Base-by-base conservation (phyloP, 1,140 invertebrate genomes). In the Drosophila parvula region DNA sequence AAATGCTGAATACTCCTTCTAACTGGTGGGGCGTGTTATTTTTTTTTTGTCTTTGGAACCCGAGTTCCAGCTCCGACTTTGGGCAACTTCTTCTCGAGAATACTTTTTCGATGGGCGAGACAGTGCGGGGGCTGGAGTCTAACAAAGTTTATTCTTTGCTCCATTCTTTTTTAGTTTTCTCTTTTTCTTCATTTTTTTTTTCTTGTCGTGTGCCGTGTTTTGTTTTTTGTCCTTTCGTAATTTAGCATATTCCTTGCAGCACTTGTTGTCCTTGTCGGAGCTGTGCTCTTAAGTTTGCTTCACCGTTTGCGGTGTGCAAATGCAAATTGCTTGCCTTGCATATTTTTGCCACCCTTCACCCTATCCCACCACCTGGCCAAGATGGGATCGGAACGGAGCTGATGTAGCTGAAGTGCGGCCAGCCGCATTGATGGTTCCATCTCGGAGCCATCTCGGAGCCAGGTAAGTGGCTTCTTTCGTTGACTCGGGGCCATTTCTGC, bases 231-330 rank as follows among this genome's bases (percentile, higher is more conserved):
- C 79, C 86, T 88, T 88, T 88, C 64, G 82, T 83, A 86, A 86
- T 86, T 86, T 86, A 86, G 83, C 82, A 86, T 86, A 86, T 86
- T 86, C 85, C 67, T 73, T 86, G 71, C 69, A 86, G 79, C 61
- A 86, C 69, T 85, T 80, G 77, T 77, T 80, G 73, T 85, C 64
- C 78, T 82, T 73, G 62, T 65, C 45, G 71, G 45, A 79, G 75
- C 74, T 67, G 69, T 85, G 81, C 75, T 82, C 69, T 79, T 68
- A 82, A 81, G 82, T 88, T 79, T 74, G 63, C 79, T 70, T 82
- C 73, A 85, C 83, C 71, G 83, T 88, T 85, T 86, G 83, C 83
- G 83, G 83, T 88, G 79, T 88, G 83, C 83, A 88, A 86, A 86
- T 86, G 83, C 83, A 86, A 86, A 86, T 86, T 86, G 83, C 79